These are phyloP conservation scores for Papilio glaucus DNA, from an alignment of 1,140 invertebrate species.

Conservation along the genomic window DNA sequence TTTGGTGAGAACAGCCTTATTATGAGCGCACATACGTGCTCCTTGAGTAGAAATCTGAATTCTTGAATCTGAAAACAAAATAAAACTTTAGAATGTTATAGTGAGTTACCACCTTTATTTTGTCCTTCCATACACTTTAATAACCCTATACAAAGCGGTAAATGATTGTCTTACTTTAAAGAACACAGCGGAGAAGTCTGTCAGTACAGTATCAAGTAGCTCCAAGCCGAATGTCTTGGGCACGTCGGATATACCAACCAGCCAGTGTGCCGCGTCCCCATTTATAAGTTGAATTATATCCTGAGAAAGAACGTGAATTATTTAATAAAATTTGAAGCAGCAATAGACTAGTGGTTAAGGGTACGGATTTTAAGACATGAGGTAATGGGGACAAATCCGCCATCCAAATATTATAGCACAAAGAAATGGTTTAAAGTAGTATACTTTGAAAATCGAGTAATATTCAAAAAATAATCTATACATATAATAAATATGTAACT, in stretches of 20 bases:
- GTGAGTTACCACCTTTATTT: too few species aligned
- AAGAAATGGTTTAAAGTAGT: too few species aligned
- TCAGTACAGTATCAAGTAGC: constrained; percentile 95
- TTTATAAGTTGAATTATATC: constrained; percentile 98
- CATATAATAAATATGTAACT: too few species aligned
- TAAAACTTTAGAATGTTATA: constrained; percentile 18
- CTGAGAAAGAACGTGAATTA: too few species aligned
- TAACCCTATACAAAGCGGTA: not conserved
- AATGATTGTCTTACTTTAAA: constrained; percentile 88
- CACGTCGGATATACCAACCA: constrained; percentile 98
- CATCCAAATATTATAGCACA: too few species aligned
- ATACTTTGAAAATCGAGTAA: too few species aligned
- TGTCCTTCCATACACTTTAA: too few species aligned
- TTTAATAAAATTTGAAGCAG: too few species aligned
- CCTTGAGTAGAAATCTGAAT: constrained; percentile 97
- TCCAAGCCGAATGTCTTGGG: constrained; percentile 98
- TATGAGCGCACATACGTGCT: constrained; percentile 97
- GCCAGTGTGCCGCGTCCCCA: constrained; percentile 97
- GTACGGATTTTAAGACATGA: too few species aligned
- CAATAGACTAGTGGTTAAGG: too few species aligned
- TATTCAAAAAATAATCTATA: too few species aligned
- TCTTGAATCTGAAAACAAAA: constrained; percentile 91
- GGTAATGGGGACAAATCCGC: too few species aligned
- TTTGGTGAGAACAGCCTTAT: constrained; percentile 99
- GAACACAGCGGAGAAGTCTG: constrained; percentile 96